Conservation (phyloP, 2,113 vertebrate species). For the Bubo scandiacus region DNA sequence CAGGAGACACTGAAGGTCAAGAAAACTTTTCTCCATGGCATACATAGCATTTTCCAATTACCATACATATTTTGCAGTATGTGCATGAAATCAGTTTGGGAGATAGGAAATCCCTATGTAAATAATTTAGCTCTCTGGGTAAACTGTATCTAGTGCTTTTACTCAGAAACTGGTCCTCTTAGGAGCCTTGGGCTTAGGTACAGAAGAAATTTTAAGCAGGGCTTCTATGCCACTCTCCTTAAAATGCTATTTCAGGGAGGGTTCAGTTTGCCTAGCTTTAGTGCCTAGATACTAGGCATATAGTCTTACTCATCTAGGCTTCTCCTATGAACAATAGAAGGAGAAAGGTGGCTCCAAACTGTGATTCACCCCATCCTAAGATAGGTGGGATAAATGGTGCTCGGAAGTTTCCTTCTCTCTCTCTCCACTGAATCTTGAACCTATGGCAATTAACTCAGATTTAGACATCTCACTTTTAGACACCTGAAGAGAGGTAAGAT, state of each 20-base stretch:
- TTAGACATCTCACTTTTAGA: neutral
- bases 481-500: conserved; percentile 11
- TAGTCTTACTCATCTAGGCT: neutral
- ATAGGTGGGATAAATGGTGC: neutral
- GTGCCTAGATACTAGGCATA: neutral
- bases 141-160: neutral
- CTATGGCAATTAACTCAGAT: conserved; percentile 15
- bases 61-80: neutral
- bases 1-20: neutral
- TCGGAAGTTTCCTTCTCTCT: neutral
- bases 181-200: neutral
- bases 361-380: neutral
- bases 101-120: neutral
- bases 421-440: neutral
- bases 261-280: neutral
- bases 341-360: neutral
- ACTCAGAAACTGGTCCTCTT: neutral
- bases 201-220: neutral
- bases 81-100: neutral
- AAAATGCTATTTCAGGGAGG: neutral
- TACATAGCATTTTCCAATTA: neutral
- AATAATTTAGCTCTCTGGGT: neutral
- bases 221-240: neutral
- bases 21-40: neutral
- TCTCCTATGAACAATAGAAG: neutral